Percentiles rank a stretch among this genome's conserved stretches.
phyloP scores from a whole-genome alignment of 2,888 invertebrate species.

The Hofmannophila pseudospretella region DNA sequence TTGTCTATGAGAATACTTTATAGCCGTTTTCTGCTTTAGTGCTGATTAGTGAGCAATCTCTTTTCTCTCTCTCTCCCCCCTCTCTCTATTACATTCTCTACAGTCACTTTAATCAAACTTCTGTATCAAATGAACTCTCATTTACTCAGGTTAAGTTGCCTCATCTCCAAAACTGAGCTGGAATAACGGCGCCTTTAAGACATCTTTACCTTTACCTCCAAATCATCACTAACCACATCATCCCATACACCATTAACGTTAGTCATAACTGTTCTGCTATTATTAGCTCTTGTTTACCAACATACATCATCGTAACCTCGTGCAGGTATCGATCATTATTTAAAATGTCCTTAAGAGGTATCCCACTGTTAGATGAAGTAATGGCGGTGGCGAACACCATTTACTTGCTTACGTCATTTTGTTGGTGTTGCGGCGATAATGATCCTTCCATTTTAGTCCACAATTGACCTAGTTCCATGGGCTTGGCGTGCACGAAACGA shows the following conservation, averaged over 20 bases:
- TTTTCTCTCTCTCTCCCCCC: no score
- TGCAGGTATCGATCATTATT: constrained; percentile 35
- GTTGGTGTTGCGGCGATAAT: constrained; percentile 46
- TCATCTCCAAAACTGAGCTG: no score
- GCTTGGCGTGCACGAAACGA: constrained; percentile 51
- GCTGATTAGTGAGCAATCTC: no score
- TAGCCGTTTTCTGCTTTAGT: no score
- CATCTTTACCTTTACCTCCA: no score
- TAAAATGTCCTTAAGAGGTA: constrained; percentile 43
- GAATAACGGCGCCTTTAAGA: no score
- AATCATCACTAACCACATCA: no score
- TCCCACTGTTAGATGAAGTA: constrained; percentile 46
- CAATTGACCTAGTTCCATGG: constrained; percentile 55
- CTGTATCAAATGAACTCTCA: no score
- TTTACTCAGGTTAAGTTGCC: no score
- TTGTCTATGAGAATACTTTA: no score
- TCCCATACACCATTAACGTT: not conserved
- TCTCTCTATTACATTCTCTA: no score
- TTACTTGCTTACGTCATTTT: constrained; percentile 57
- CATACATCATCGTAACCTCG: constrained; percentile 24
- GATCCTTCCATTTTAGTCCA: constrained; percentile 57
- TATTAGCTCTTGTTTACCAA: constrained; percentile 14
- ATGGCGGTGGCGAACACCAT: constrained; percentile 40
- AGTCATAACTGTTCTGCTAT: not conserved
- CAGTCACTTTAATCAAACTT: no score